phyloP scores from a whole-genome alignment of 2,113 vertebrate genomes.

The Grammomys dolichurus region DNA sequence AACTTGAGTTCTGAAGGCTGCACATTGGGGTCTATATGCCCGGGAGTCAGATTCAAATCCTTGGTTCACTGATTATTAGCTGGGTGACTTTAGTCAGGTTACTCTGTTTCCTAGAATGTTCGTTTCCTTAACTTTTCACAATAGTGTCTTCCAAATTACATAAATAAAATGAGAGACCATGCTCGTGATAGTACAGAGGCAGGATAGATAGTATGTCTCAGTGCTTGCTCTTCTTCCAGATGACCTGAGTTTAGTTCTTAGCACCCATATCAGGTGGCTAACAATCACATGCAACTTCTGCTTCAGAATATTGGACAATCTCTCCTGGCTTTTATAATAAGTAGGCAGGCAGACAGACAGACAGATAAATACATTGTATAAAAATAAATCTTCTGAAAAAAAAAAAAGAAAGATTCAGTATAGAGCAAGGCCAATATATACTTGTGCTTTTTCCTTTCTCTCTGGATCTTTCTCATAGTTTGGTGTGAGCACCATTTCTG shows the following conservation, averaged over 20 bases:
- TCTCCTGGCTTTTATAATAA: background rate
- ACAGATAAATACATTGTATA: background rate
- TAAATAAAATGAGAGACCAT: background rate
- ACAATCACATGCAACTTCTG: background rate
- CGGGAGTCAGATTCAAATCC: background rate
- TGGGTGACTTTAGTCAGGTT: background rate
- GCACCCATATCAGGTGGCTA: background rate
- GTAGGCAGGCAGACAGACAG: background rate
- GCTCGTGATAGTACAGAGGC: background rate
- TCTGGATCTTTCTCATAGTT: background rate
- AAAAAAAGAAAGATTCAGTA: background rate
- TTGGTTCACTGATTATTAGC: background rate
- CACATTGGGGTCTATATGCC: background rate
- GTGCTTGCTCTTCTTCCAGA: background rate
- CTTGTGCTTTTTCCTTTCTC: background rate
- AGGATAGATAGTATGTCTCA: background rate
- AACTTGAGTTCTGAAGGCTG: background rate
- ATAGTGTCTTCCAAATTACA: background rate
- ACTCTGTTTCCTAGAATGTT: background rate
- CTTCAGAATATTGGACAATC: background rate
- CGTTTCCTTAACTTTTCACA: background rate
- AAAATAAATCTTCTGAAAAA: background rate
- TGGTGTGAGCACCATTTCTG: conserved; percentile 17
- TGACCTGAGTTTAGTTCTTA: background rate
- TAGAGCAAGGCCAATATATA: background rate